Conservation (phyloP, 53 echinoderm and acorn worm species). For the Stichopus horrens region DNA sequence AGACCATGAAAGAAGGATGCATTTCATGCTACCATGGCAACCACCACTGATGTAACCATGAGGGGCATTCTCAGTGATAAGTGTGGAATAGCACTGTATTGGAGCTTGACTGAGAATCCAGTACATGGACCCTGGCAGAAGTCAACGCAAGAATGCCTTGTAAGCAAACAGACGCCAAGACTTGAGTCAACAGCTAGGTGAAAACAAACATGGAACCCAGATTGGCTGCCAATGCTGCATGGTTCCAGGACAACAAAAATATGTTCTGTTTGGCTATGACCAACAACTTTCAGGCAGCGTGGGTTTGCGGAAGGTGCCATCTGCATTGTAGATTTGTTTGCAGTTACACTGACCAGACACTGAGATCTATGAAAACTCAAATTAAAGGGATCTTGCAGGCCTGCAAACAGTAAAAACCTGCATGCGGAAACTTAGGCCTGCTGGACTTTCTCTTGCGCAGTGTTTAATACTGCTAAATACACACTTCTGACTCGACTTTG, state of each 20-base stretch:
- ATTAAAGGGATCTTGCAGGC: neutral
- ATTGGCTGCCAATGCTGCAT: neutral
- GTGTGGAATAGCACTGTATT: neutral
- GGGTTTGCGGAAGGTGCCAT: neutral
- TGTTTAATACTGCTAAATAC: too few species aligned
- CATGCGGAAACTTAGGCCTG: too few species aligned
- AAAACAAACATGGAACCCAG: neutral
- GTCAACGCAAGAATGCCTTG: neutral
- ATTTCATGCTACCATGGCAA: neutral
- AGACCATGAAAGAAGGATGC: too few species aligned
- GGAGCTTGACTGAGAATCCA: too few species aligned
- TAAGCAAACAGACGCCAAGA: slow-evolving; percentile 26
- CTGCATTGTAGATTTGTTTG: neutral
- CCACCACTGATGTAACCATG: neutral
- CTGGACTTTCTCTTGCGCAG: too few species aligned
- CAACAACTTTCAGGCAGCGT: neutral
- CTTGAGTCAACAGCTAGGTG: neutral
- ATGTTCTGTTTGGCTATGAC: neutral
- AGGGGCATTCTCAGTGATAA: neutral
- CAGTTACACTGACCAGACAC: neutral
- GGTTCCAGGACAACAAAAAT: neutral
- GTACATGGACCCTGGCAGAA: neutral
- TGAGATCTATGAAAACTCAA: neutral
- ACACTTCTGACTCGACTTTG: too few species aligned
- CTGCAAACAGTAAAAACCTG: too few species aligned